Percentiles rank a stretch among this genome's conserved stretches.
phyloP scores from a whole-genome alignment of 1,140 invertebrate genomes.

The Drosophila nannoptera region DNA sequence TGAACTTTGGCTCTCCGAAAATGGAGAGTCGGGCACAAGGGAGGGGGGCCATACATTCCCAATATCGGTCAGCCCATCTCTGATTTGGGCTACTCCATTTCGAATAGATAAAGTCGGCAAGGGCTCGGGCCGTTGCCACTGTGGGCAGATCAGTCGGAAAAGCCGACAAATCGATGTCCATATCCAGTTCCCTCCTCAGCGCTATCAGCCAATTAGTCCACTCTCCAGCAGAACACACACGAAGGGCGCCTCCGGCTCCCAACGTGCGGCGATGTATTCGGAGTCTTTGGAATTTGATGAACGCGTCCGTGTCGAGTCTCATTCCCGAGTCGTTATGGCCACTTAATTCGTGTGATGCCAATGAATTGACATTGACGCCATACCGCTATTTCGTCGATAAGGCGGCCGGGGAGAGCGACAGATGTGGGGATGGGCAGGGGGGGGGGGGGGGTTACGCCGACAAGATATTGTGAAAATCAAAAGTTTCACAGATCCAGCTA shows the following conservation, averaged over 20 bases:
- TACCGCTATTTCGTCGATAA: slow-evolving; percentile 66
- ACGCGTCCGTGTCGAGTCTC: slow-evolving; percentile 15
- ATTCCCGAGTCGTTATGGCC: slow-evolving; percentile 37
- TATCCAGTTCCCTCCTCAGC: slow-evolving; percentile 20
- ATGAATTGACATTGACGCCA: slow-evolving; percentile 60
- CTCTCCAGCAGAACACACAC: slow-evolving; percentile 63
- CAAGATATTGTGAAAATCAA: slow-evolving; percentile 56
- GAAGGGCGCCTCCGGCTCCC: slow-evolving; percentile 39
- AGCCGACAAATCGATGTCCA: slow-evolving; percentile 36
- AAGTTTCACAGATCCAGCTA: slow-evolving; percentile 62
- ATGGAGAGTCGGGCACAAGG: too few relatives aligned
- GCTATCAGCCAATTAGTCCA: slow-evolving; percentile 56
- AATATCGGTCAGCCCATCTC: too few relatives aligned
- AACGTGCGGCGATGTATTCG: background rate
- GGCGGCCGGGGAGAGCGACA: slow-evolving; percentile 2
- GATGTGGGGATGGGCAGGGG: background rate
- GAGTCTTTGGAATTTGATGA: slow-evolving; percentile 35
- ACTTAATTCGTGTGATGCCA: slow-evolving; percentile 68
- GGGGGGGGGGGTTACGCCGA: background rate
- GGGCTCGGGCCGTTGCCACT: background rate
- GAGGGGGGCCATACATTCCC: too few relatives aligned
- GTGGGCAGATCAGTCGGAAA: slow-evolving; percentile 42
- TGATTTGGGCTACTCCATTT: too few relatives aligned
- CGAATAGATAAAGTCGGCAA: slow-evolving; percentile 6
- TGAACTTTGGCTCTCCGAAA: too few relatives aligned